phyloP scores from a whole-genome alignment of 2,113 vertebrate species.

The Chauna torquata region DNA sequence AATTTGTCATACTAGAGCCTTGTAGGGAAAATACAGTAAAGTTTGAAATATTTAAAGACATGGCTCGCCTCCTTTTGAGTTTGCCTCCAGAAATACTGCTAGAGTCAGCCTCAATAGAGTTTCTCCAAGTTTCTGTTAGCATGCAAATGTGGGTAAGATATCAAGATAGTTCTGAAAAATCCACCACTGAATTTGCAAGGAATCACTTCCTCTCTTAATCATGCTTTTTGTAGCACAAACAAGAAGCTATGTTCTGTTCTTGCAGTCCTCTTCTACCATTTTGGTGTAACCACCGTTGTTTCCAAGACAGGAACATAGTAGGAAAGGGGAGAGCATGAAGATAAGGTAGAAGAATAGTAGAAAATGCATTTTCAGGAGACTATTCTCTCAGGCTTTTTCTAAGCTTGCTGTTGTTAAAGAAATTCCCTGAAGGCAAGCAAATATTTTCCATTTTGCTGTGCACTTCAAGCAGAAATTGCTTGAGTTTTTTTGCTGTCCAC shows the following conservation, averaged over 20 bases:
- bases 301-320: background rate
- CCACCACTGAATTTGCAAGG: background rate
- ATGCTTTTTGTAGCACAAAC: background rate
- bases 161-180: background rate
- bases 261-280: background rate
- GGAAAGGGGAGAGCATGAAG: background rate
- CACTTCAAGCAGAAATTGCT: background rate
- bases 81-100: background rate
- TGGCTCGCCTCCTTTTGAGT: background rate
- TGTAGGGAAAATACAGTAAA: background rate
- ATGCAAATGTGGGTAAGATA: background rate
- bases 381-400: constrained; percentile 9
- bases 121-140: background rate
- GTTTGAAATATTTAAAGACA: background rate
- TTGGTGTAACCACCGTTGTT: background rate
- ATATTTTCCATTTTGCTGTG: constrained; percentile 24
- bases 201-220: background rate
- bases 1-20: background rate
- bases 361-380: background rate
- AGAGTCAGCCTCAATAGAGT: background rate
- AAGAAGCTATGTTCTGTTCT: background rate
- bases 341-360: background rate
- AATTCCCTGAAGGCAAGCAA: constrained; percentile 41
- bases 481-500: constrained; percentile 31
- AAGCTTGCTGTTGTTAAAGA: constrained; percentile 8